Conservation (phyloP, 2,113 vertebrate species). For the Chaetorhynchus papuensis region DNA sequence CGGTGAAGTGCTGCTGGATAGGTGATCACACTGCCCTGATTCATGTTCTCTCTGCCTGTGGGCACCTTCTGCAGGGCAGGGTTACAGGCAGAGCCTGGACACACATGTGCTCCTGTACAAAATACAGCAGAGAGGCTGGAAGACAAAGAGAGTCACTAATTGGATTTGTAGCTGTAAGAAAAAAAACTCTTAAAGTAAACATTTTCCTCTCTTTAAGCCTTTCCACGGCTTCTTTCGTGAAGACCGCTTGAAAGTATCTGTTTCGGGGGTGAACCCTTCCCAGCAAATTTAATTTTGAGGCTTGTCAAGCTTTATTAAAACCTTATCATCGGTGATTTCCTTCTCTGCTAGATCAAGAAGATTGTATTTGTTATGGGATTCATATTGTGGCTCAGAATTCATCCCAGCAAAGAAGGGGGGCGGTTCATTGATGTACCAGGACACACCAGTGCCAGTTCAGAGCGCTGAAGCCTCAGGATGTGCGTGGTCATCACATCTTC, state of each 20-base stretch:
- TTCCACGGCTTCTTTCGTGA: neutral
- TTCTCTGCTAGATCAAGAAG: constrained; percentile 54
- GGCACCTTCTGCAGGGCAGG: constrained; percentile 7
- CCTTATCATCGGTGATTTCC: constrained; percentile 60
- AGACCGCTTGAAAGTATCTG: constrained; percentile 13
- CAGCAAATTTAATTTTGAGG: constrained; percentile 61
- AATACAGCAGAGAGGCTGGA: neutral
- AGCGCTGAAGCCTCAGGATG: rapidly evolving
- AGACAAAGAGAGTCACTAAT: constrained; percentile 20
- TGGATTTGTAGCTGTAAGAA: constrained; percentile 47
- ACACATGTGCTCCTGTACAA: neutral
- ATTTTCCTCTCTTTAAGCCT: constrained; percentile 19
- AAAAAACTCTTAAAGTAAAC: constrained; percentile 19
- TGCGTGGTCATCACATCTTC: neutral
- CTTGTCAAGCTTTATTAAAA: constrained; percentile 65
- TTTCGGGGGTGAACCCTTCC: constrained; percentile 40
- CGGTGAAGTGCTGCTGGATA: neutral
- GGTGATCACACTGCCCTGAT: neutral
- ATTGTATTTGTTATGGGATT: constrained; percentile 46
- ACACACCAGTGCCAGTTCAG: neutral
- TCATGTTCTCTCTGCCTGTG: neutral
- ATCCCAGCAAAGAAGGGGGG: neutral
- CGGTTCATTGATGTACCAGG: neutral
- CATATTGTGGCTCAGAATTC: neutral
- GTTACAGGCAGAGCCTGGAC: neutral